Evolutionary conservation across 2,888 invertebrate species (phyloP).

Genomic region (Ophraella communa): DNA sequence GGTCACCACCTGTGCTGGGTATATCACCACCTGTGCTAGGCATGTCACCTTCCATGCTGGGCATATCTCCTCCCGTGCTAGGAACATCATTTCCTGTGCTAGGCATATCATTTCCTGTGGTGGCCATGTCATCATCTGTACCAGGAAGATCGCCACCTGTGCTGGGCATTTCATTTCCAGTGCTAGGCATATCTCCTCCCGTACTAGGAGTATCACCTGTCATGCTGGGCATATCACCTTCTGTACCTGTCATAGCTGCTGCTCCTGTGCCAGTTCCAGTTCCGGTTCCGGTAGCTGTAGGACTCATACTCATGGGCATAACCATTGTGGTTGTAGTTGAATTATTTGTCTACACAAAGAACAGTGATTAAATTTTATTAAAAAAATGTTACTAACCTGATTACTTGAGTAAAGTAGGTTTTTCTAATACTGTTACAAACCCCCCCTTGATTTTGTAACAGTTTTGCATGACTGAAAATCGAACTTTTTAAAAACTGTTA

Average conservation of each 20-base stretch:
- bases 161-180: slow-evolving; percentile 32
- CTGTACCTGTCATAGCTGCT: slow-evolving; percentile 20
- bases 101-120: slow-evolving; percentile 24
- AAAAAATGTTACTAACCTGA: too few relatives aligned
- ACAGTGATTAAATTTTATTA: neutral
- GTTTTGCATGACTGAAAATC: too few relatives aligned
- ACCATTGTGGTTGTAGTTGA: slow-evolving; percentile 46
- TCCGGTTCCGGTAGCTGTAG: slow-evolving; percentile 56
- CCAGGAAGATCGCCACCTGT: slow-evolving; percentile 39
- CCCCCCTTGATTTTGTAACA: too few relatives aligned
- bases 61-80: slow-evolving; percentile 23
- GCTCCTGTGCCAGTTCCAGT: too few relatives aligned
- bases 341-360: slow-evolving; percentile 29
- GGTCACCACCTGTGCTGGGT: slow-evolving; percentile 19
- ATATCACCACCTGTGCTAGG: slow-evolving; percentile 31
- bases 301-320: slow-evolving; percentile 60
- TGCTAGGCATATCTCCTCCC: slow-evolving; percentile 22
- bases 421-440: too few relatives aligned
- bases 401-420: too few relatives aligned
- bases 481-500: too few relatives aligned
- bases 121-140: slow-evolving; percentile 33
- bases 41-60: slow-evolving; percentile 26
- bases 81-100: slow-evolving; percentile 20
- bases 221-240: slow-evolving; percentile 14
- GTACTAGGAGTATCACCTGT: slow-evolving; percentile 19